A percentile compares a stretch with the other conserved stretches of the same genome.
These are phyloP conservation scores for Cheilosia scutellata DNA, from an alignment of 2,888 invertebrate genomes.

Conservation along the genomic window DNA sequence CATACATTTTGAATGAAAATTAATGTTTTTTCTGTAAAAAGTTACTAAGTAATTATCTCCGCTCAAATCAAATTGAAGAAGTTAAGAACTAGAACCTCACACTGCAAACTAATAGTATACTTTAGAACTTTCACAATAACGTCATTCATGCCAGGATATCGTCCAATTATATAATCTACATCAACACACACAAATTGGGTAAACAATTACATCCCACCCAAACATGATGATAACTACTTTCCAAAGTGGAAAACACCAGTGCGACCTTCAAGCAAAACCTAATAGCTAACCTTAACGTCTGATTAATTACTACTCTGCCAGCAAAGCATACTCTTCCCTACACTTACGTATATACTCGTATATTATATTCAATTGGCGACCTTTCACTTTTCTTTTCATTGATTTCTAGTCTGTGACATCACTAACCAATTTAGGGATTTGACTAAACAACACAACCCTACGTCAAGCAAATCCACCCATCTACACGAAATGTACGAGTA, in stretches of 20 bases:
- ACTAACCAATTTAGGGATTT: slow-evolving; percentile 63
- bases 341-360: background rate
- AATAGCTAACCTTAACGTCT: slow-evolving; percentile 61
- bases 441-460: slow-evolving; percentile 50
- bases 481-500: slow-evolving; percentile 25
- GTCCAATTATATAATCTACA: slow-evolving; percentile 1
- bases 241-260: slow-evolving; percentile 33
- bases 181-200: slow-evolving; percentile 18
- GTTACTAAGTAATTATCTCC: no score
- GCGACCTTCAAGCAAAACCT: slow-evolving; percentile 48
- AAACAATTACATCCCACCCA: slow-evolving; percentile 30
- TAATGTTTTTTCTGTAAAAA: no score
- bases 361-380: slow-evolving; percentile 37
- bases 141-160: slow-evolving; percentile 14
- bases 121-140: slow-evolving; percentile 1
- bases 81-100: background rate
- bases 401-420: slow-evolving; percentile 68
- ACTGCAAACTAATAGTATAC: background rate
- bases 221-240: slow-evolving; percentile 32
- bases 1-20: no score
- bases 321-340: slow-evolving; percentile 28
- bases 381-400: slow-evolving; percentile 71
- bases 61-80: background rate
- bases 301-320: slow-evolving; percentile 58
- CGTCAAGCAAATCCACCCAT: slow-evolving; percentile 59